These are phyloP conservation scores for Malaclemys terrapin DNA, from an alignment of 2,113 vertebrate genomes.

Conservation along the genomic window DNA sequence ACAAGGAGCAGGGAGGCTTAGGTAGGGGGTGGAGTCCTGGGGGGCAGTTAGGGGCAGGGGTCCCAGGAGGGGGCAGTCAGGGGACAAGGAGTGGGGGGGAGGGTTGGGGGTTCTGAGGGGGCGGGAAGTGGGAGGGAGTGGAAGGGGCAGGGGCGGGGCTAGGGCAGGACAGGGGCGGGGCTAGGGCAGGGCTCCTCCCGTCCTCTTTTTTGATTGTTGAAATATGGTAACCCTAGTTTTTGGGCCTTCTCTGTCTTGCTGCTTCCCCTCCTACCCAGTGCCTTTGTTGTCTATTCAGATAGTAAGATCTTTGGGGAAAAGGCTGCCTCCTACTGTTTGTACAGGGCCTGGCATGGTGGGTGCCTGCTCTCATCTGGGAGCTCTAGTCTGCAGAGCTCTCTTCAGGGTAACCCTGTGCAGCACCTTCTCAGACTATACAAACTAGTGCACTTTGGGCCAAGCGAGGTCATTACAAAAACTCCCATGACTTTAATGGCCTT, in stretches of 20 bases:
- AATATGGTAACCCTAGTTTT: neutral
- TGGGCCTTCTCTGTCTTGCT: neutral
- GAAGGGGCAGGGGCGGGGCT: too few relatives aligned
- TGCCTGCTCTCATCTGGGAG: neutral
- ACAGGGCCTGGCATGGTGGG: neutral
- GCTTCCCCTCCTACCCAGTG: neutral
- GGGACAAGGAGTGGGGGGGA: too few relatives aligned
- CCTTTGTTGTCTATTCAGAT: neutral
- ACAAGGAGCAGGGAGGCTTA: too few relatives aligned
- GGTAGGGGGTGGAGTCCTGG: too few relatives aligned
- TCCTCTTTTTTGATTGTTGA: too few relatives aligned
- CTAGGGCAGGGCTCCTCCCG: too few relatives aligned
- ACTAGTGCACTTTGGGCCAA: neutral
- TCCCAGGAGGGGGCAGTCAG: too few relatives aligned
- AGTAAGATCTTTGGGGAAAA: fast-evolving
- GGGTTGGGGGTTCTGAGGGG: too few relatives aligned
- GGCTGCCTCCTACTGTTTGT: neutral
- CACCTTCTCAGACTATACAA: neutral
- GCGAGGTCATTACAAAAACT: neutral
- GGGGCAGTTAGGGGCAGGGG: too few relatives aligned
- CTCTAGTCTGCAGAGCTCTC: neutral
- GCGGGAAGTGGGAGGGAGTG: too few relatives aligned
- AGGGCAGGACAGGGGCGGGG: too few relatives aligned
- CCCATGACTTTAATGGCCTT: fast-evolving
- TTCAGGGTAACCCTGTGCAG: neutral